Conservation (phyloP, 2,888 invertebrate species). For the Leucophora obtusa region DNA sequence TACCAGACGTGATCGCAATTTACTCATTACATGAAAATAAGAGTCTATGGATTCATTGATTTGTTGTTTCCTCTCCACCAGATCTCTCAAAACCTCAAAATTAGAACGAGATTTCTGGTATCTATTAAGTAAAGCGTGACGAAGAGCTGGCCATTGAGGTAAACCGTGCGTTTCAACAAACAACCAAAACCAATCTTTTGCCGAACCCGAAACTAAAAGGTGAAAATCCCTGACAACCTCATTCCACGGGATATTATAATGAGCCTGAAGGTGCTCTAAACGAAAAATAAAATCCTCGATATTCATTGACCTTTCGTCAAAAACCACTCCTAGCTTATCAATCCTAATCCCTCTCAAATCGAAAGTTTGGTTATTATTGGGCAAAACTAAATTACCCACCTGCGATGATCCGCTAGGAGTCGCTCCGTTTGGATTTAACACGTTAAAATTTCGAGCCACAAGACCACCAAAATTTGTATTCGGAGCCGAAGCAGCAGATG, state of each 20-base stretch:
- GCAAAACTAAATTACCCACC: too few species aligned
- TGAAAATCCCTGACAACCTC: constrained; percentile 33
- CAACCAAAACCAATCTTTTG: constrained; percentile 45
- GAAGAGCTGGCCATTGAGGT: background rate
- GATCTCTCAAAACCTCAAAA: constrained; percentile 1
- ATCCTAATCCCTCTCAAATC: background rate
- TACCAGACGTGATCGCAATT: too few species aligned
- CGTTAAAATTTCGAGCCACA: too few species aligned
- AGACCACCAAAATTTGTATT: too few species aligned
- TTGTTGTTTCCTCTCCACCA: background rate
- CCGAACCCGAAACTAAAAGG: constrained; percentile 13
- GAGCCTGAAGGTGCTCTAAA: constrained; percentile 16
- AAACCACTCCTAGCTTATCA: constrained; percentile 36
- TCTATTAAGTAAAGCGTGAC: background rate
- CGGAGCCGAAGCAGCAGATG: too few species aligned
- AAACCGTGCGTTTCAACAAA: background rate
- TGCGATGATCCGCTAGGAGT: too few species aligned
- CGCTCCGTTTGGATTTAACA: too few species aligned
- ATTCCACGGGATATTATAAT: constrained; percentile 22
- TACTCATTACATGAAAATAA: background rate
- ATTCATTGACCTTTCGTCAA: constrained; percentile 20
- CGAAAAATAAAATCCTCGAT: constrained; percentile 44
- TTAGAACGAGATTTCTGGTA: background rate
- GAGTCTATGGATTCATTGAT: background rate
- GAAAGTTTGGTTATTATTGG: too few species aligned